Percentiles rank a stretch among this genome's conserved stretches.
Conservation (phyloP, 1,140 invertebrate species). For the Saccostrea glomerata region DNA sequence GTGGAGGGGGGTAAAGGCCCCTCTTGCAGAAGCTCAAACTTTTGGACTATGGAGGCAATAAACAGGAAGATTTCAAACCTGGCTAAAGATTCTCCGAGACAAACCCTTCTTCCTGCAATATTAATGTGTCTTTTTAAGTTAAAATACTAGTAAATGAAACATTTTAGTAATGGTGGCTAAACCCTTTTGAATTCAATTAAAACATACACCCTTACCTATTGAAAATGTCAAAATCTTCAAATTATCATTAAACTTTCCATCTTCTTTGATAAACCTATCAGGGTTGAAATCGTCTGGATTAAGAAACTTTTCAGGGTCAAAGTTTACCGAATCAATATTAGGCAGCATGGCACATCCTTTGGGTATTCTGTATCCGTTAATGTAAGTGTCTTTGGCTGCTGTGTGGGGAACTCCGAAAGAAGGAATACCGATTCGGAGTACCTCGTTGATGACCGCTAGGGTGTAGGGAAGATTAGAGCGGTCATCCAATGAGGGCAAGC, state of each 20-base stretch:
- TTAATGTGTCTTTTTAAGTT: not conserved
- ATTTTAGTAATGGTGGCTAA: too few relatives aligned
- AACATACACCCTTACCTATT: conserved; percentile 48
- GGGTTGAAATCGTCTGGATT: conserved; percentile 86
- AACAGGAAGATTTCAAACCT: not conserved
- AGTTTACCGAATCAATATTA: conserved; percentile 68
- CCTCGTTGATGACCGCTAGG: conserved; percentile 61
- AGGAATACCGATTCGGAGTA: conserved; percentile 54
- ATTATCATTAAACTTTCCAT: conserved; percentile 47
- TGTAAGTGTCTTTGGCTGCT: conserved; percentile 61
- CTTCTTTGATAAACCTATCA: conserved; percentile 81
- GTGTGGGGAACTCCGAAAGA: conserved; percentile 73
- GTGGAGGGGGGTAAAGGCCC: not conserved
- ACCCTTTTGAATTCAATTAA: not conserved
- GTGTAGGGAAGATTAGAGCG: conserved; percentile 53
- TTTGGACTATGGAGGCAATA: not conserved
- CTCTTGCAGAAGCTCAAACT: not conserved
- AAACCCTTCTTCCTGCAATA: not conserved
- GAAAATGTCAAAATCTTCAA: conserved; percentile 59
- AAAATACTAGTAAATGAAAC: too few relatives aligned
- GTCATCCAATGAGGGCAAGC: conserved; percentile 55
- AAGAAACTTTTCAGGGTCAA: conserved; percentile 81
- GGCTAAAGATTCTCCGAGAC: not conserved
- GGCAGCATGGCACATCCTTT: conserved; percentile 68
- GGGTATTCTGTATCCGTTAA: conserved; percentile 73